A percentile compares a stretch with the other conserved stretches of the same genome.
Evolutionary conservation across 2,888 invertebrate species (phyloP).

Genomic region (Orthosia cruda): DNA sequence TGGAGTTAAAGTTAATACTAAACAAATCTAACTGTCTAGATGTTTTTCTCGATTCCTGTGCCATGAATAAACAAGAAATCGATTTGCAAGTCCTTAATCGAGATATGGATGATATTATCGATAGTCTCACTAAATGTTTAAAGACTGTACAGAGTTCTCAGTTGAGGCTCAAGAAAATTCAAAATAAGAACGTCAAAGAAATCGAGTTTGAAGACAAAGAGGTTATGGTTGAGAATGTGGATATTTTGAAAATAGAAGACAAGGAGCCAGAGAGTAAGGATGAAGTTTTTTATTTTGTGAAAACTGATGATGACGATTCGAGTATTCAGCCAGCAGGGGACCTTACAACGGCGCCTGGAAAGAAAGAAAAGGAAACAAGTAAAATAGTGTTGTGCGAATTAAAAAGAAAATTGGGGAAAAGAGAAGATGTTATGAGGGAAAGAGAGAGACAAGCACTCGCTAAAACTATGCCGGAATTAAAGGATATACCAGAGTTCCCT

Average conservation of each 20-base stretch:
- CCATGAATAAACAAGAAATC: slow-evolving; percentile 83
- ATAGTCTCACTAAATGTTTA: slow-evolving; percentile 82
- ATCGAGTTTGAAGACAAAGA: slow-evolving; percentile 67
- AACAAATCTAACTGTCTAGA: slow-evolving; percentile 86
- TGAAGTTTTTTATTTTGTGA: slow-evolving; percentile 89
- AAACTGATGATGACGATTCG: slow-evolving; percentile 83
- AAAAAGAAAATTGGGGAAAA: slow-evolving; percentile 86
- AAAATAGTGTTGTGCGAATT: slow-evolving; percentile 86
- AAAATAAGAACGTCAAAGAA: slow-evolving; percentile 75
- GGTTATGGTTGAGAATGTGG: slow-evolving; percentile 70
- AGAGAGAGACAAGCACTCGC: slow-evolving; percentile 87
- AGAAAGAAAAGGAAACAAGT: slow-evolving; percentile 84
- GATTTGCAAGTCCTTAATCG: slow-evolving; percentile 82
- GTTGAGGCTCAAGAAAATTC: slow-evolving; percentile 84
- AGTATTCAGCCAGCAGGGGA: slow-evolving; percentile 76
- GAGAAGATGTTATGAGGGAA: slow-evolving; percentile 89
- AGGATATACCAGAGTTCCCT: slow-evolving; percentile 86
- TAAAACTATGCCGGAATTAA: slow-evolving; percentile 88
- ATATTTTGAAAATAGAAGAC: slow-evolving; percentile 83
- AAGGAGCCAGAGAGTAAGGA: slow-evolving; percentile 83
- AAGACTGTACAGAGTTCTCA: slow-evolving; percentile 83
- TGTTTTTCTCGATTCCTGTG: slow-evolving; percentile 87
- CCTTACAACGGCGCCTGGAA: slow-evolving; percentile 84
- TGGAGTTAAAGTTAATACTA: slow-evolving; percentile 85
- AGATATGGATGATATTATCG: slow-evolving; percentile 86